Conservation (phyloP, 1,140 invertebrate genomes). For the Tetramorium parvispinum region DNA sequence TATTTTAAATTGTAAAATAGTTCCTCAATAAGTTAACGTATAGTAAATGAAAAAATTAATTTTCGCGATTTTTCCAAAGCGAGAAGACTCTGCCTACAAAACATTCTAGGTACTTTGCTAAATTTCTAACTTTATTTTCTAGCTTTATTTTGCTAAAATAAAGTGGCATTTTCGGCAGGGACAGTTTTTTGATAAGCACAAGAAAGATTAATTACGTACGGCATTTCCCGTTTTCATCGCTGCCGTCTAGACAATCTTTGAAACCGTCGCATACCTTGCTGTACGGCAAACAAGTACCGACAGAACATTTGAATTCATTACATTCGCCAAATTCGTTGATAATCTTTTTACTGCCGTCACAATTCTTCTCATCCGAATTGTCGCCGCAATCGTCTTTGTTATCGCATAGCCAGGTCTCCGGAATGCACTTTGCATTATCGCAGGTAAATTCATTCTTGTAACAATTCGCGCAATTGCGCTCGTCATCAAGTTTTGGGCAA, state of each 20-base stretch:
- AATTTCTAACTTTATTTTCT: background rate
- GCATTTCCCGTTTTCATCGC: constrained; percentile 88
- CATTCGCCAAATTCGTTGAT: constrained; percentile 69
- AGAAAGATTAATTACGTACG: constrained; percentile 82
- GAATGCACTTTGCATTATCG: constrained; percentile 88
- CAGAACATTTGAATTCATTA: constrained; percentile 87
- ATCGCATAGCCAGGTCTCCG: constrained; percentile 88
- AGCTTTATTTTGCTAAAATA: background rate
- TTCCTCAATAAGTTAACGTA: background rate
- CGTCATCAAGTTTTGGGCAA: constrained; percentile 90
- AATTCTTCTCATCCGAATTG: constrained; percentile 88
- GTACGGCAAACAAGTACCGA: constrained; percentile 89
- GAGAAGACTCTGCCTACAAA: background rate
- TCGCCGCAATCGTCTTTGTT: constrained; percentile 89
- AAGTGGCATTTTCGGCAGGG: background rate
- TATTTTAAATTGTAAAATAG: background rate
- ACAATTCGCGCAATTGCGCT: constrained; percentile 88
- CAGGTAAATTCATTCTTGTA: constrained; percentile 88
- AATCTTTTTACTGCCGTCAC: constrained; percentile 67
- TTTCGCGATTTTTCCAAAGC: background rate
- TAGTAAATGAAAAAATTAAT: background rate
- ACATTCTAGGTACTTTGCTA: background rate
- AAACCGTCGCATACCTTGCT: constrained; percentile 90
- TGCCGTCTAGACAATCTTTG: constrained; percentile 91
- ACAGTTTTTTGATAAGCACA: background rate